Conservation (phyloP, 2,113 vertebrate species). For the Bubo blakistoni region DNA sequence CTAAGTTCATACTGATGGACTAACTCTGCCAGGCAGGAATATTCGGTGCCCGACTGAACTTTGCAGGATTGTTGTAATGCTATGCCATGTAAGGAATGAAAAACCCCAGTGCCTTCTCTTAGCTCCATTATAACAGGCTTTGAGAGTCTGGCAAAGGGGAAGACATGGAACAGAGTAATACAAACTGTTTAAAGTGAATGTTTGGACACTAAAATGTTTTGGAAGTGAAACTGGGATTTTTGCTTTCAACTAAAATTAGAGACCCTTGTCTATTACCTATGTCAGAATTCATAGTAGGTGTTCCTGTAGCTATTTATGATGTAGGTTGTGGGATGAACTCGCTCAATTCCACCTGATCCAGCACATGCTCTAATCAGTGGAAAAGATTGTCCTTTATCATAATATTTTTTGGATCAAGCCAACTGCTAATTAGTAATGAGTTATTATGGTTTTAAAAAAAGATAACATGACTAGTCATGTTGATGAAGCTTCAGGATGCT, state of each 20-base stretch:
- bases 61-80: not conserved
- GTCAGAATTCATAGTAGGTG: too few relatives aligned
- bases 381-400: not conserved
- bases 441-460: not conserved
- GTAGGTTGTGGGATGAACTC: not conserved
- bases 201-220: not conserved
- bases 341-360: not conserved
- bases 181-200: not conserved
- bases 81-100: not conserved
- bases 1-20: not conserved
- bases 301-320: not conserved
- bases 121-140: not conserved
- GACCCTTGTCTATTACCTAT: fast-evolving
- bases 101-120: not conserved
- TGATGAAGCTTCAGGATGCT: not conserved
- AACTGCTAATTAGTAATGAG: not conserved
- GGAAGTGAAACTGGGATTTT: not conserved
- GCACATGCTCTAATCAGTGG: not conserved
- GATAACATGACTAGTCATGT: not conserved
- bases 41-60: not conserved
- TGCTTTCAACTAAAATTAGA: not conserved
- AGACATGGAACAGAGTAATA: not conserved
- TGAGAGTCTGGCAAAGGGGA: not conserved
- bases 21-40: not conserved
- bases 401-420: not conserved